Base-by-base conservation (phyloP, 1,140 invertebrate genomes). In the Drosophila murphyi region DNA sequence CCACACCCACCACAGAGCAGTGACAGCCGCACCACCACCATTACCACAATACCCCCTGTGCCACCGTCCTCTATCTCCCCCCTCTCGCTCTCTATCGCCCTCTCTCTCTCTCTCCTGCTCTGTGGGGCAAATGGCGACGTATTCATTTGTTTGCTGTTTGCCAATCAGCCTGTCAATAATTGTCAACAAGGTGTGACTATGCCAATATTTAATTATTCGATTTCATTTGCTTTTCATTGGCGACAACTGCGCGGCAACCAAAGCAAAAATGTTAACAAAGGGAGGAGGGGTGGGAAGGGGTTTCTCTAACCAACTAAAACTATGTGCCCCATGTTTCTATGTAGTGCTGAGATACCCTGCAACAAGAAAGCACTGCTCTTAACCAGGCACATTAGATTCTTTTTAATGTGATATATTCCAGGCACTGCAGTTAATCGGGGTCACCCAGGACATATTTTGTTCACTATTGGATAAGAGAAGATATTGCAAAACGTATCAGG, bases 121-220 rank as follows among this genome's bases (percentile, higher is more conserved):
- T 28, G 4, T 12, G 6, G 20, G 51, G 56, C 64, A 76, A 79
- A 78, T 80, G 72, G 64, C 80, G 72, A 78, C 76, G 87, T 85
- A 89, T 89, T 85, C 78, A 81, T 89, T 88, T 89, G 78, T 89
- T 89, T 89, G 85, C 85, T 83, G 85, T 89, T 89, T 89, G 85
- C 85, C 85, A 89, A 89, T 85, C 85, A 89, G 85, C 80, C 86
- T 89, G 85, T 89, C 85, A 89, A 89, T 89, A 89, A 89, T 89
- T 89, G 85, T 89, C 85, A 89, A 89, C 85, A 89, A 89, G 85
- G 85, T 89, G 85, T 89, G 85, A 89, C 85, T 89, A 80, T 89
- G 85, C 85, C 85, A 89, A 89, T 89, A 89, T 89, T 89, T 89
- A 89, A 88, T 88, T 88, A 88, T 88, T 89, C 80, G 85, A 78